phyloP scores from a whole-genome alignment of 2,888 invertebrate genomes.

The Lysandra coridon region DNA sequence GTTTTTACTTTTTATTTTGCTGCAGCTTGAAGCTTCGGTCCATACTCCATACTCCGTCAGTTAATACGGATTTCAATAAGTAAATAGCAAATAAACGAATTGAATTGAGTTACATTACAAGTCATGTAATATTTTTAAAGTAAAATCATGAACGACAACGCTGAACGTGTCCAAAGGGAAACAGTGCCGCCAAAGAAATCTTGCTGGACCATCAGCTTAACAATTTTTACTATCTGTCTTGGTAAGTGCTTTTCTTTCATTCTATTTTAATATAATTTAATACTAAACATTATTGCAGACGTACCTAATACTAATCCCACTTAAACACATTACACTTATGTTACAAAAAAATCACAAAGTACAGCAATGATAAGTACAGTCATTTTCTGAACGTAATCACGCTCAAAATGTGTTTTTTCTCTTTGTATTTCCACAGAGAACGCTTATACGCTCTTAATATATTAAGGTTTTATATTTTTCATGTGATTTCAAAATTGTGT shows the following conservation, averaged over 20 bases:
- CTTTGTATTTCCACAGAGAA: too few relatives aligned
- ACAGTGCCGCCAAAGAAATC: constrained; percentile 1
- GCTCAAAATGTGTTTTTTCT: too few relatives aligned
- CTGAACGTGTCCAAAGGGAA: constrained; percentile 10
- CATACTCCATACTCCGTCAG: too few relatives aligned
- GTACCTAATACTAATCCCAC: neutral
- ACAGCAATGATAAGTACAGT: too few relatives aligned
- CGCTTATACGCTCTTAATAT: too few relatives aligned
- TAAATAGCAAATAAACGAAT: neutral
- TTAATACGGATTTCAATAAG: neutral
- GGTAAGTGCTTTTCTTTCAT: neutral
- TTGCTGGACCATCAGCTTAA: neutral
- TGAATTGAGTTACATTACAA: neutral
- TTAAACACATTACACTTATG: neutral
- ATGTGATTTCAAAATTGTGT: too few relatives aligned
- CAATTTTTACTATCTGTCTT: constrained; percentile 21
- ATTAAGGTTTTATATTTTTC: too few relatives aligned
- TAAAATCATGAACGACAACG: constrained; percentile 19
- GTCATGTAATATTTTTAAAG: neutral
- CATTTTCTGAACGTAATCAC: too few relatives aligned
- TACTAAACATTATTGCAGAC: neutral
- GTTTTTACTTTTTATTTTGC: too few relatives aligned
- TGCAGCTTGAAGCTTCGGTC: too few relatives aligned
- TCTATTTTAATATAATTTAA: neutral
- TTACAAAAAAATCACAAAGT: neutral